Conservation (phyloP, 1,140 invertebrate genomes). For the Dendroctonus ponderosae region DNA sequence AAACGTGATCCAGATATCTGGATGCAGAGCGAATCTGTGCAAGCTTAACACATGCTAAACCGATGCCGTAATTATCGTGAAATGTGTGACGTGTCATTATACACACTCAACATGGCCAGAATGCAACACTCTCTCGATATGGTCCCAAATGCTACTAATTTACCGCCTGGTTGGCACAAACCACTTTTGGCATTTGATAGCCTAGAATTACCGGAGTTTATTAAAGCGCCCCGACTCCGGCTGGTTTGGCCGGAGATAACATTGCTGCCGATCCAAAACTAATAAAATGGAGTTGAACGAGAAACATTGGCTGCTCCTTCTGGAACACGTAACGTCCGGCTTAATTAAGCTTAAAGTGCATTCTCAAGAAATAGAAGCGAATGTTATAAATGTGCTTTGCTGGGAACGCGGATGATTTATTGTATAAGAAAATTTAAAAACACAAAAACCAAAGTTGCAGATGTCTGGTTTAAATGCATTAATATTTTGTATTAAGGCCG, state of each 20-base stretch:
- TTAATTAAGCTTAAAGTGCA: too few relatives aligned
- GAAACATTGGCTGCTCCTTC: too few relatives aligned
- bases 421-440: too few relatives aligned
- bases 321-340: too few relatives aligned
- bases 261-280: too few relatives aligned
- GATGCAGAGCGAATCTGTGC: not conserved
- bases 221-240: not conserved
- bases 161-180: slow-evolving; percentile 22
- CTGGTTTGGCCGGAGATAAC: not conserved
- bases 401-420: too few relatives aligned
- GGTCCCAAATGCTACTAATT: slow-evolving; percentile 22
- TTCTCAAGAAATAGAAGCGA: too few relatives aligned
- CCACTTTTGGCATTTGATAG: slow-evolving; percentile 26
- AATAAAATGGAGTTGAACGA: too few relatives aligned
- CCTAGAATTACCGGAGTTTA: slow-evolving; percentile 11
- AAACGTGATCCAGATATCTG: not conserved
- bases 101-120: slow-evolving; percentile 17
- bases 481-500: too few relatives aligned
- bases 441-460: too few relatives aligned
- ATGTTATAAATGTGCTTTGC: too few relatives aligned
- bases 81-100: slow-evolving; percentile 17
- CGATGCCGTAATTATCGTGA: slow-evolving; percentile 15
- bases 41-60: slow-evolving; percentile 10
- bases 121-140: slow-evolving; percentile 5
- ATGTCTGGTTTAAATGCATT: too few relatives aligned